Evolutionary conservation across 2,797 vertebrate genomes (phyloP), one percentile per base, ranked within the genome.

Genomic region (Mormyrus hasselquistii): DNA sequence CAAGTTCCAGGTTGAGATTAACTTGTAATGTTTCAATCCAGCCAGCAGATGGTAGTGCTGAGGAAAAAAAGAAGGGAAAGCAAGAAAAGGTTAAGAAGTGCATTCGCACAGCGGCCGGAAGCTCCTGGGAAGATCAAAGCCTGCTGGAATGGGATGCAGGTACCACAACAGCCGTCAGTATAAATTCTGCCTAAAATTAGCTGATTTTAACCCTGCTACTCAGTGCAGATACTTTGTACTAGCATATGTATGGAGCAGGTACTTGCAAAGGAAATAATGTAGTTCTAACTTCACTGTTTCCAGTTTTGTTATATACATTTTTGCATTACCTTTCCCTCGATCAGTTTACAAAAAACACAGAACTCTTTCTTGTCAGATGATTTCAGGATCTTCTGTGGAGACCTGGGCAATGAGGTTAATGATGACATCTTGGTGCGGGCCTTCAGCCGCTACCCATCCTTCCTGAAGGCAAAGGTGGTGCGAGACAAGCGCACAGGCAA

Each of bases 331-430:
- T 82, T 14, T 53, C 90, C 25, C 19, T 50, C 16, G 50, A 55
- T 79, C 25, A 50, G 14, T 87, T 49, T 84, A 49, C 82, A 50
- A 12, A 29, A 84, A 2, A 84, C 8, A 22, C 41, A 50, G 0
- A 50, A 89, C 82, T 86, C 12, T 34, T 88, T 49, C 1, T 25
- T 79, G 19, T 3, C 92, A 98, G 98, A 98, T 91, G 98, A 98
- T 91, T 98, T 98, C 93, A 96, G 98, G 90, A 98, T 98, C 90
- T 98, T 98, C 94, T 98, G 98, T 2, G 98, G 98, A 0, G 98
- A 98, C 88, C 95, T 98, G 87, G 98, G 98, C 52, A 98, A 98
- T 0, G 98, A 98, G 90, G 98, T 98, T 88, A 98, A 98, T 0
- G 98, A 98, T 1, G 98, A 98, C 94, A 98, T 98, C 86, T 93